These are phyloP conservation scores for Aphis craccivora DNA, from an alignment of 1,140 invertebrate genomes.

Conservation along the genomic window DNA sequence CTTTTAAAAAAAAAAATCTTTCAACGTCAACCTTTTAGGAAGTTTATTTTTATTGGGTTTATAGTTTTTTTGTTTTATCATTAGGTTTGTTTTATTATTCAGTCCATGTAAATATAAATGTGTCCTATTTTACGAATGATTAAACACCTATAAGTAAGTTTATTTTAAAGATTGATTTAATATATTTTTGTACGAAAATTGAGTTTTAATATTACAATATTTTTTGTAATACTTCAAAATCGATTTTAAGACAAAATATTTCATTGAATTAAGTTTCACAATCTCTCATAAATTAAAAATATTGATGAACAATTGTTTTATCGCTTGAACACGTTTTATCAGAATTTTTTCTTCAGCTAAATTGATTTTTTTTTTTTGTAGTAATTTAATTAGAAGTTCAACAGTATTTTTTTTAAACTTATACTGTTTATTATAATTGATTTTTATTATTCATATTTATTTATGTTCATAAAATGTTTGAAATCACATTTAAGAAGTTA, in stretches of 20 bases:
- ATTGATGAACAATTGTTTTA: neutral
- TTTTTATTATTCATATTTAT: neutral
- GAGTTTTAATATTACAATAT: neutral
- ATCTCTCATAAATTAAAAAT: neutral
- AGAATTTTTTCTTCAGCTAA: neutral
- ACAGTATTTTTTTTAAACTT: neutral
- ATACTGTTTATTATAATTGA: neutral
- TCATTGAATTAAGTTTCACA: neutral
- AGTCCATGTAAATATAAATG: neutral
- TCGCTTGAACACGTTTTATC: neutral
- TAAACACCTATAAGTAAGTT: neutral
- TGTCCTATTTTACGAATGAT: neutral
- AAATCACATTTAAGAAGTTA: too few species aligned
- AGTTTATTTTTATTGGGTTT: neutral
- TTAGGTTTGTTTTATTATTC: neutral
- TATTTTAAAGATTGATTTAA: neutral
- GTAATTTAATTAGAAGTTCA: neutral
- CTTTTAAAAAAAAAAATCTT: slow-evolving; percentile 1
- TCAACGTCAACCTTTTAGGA: neutral
- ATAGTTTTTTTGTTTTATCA: neutral
- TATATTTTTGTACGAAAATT: neutral
- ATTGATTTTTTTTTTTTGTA: neutral
- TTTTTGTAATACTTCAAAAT: neutral
- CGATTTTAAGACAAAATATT: neutral
- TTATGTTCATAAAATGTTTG: neutral